Percentiles rank a stretch among this genome's conserved stretches.
Conservation (phyloP, 2,113 vertebrate species). For the Origma solitaria region DNA sequence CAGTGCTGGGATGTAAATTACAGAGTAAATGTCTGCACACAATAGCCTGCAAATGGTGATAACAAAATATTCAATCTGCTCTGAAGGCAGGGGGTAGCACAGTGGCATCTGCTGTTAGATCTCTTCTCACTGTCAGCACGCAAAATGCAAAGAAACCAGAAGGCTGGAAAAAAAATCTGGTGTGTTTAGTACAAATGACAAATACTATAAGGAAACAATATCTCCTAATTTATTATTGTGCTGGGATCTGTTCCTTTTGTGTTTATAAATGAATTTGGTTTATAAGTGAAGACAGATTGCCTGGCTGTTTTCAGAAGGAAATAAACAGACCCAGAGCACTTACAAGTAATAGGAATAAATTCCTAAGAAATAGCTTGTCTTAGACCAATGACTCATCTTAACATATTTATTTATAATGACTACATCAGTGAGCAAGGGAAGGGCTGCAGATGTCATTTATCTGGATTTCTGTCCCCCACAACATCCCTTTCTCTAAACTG, state of each 20-base stretch:
- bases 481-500: not conserved
- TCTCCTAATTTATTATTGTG: not conserved
- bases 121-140: not conserved
- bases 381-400: not conserved
- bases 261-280: not conserved
- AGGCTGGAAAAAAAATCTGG: not conserved
- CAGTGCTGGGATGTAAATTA: not conserved
- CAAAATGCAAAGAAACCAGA: not conserved
- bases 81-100: not conserved
- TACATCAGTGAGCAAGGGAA: not conserved
- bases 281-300: not conserved
- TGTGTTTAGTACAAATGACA: not conserved
- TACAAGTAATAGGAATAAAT: not conserved
- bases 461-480: not conserved
- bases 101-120: not conserved
- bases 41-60: not conserved
- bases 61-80: constrained; percentile 15
- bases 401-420: not conserved
- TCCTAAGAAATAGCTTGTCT: not conserved
- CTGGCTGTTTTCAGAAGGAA: not conserved
- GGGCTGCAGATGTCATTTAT: not conserved
- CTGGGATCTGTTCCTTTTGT: not conserved
- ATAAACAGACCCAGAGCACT: not conserved
- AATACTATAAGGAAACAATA: not conserved
- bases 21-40: not conserved